Conservation (phyloP, 2,113 vertebrate species). For the Lucifuga dentata region DNA sequence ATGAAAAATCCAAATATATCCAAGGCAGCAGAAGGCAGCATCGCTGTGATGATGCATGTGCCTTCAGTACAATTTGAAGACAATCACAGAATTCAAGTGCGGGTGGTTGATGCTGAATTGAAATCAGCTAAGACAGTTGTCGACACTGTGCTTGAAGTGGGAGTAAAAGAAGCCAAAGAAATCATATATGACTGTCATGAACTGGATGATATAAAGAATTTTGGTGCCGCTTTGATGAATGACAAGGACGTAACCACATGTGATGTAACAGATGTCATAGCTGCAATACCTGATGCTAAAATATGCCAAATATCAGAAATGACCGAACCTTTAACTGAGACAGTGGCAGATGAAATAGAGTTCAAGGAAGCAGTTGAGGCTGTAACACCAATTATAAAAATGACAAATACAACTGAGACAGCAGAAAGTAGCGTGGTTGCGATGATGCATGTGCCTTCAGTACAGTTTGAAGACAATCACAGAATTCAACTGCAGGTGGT, state of each 20-base stretch:
- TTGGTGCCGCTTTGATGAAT: conserved; percentile 20
- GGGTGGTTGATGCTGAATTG: conserved; percentile 40
- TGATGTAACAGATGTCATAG: conserved; percentile 27
- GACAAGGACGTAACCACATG: conserved; percentile 42
- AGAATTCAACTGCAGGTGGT: conserved; percentile 45
- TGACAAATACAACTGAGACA: conserved; percentile 31
- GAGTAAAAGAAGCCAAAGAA: conserved; percentile 28
- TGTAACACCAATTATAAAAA: conserved; percentile 15
- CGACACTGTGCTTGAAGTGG: conserved; percentile 56
- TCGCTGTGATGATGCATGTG: conserved; percentile 28
- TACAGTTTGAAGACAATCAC: conserved; percentile 38
- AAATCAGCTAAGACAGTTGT: conserved; percentile 29
- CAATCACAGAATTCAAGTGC: conserved; percentile 48
- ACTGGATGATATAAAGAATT: conserved; percentile 1
- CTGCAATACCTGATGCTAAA: conserved; percentile 18
- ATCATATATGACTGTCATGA: conserved; percentile 48
- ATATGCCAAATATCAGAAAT: conserved; percentile 50
- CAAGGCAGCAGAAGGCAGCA: conserved; percentile 43
- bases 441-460: conserved; percentile 37
- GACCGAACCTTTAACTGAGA: conserved; percentile 44
- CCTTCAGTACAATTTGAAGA: conserved; percentile 33
- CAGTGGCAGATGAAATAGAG: conserved; percentile 54
- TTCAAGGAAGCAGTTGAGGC: conserved; percentile 55
- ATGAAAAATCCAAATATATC: conserved; percentile 22
- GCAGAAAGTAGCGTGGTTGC: conserved; percentile 36